phyloP scores from a whole-genome alignment of 2,888 invertebrate species.

The Eudasyphora cyanicolor region DNA sequence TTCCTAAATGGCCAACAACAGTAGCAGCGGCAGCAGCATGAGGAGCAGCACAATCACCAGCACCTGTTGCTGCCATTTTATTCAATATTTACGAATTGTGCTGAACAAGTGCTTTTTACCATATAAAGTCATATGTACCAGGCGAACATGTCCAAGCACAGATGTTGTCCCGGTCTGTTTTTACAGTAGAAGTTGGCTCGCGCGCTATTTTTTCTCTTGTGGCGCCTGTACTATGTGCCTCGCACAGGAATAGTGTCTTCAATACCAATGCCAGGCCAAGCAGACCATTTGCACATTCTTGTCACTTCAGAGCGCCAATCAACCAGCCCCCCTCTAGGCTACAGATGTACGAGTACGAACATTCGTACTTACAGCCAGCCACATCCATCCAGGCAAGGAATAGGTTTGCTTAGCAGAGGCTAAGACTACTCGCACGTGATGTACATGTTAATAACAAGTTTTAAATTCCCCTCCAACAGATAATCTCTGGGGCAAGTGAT shows the following conservation, averaged over 20 bases:
- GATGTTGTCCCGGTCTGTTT: slow-evolving; percentile 47
- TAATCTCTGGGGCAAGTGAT: slow-evolving; percentile 31
- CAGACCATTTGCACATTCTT: slow-evolving; percentile 33
- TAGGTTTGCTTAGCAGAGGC: neutral
- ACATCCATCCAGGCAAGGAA: neutral
- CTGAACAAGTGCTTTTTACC: slow-evolving; percentile 64
- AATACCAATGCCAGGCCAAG: neutral
- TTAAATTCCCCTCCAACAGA: slow-evolving; percentile 23
- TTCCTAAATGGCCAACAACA: neutral
- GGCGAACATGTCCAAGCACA: slow-evolving; percentile 67
- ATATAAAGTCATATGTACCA: slow-evolving; percentile 69
- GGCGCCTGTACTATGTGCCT: slow-evolving; percentile 59
- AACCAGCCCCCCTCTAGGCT: slow-evolving; percentile 29
- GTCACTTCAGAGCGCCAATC: slow-evolving; percentile 32
- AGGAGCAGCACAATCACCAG: slow-evolving; percentile 26
- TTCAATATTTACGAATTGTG: slow-evolving; percentile 52
- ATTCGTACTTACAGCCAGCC: neutral
- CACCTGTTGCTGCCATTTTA: slow-evolving; percentile 59
- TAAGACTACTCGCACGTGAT: slow-evolving; percentile 43
- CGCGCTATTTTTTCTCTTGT: slow-evolving; percentile 50
- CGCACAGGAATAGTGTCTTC: slow-evolving; percentile 49
- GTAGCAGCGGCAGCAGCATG: neutral
- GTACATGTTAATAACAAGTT: slow-evolving; percentile 60
- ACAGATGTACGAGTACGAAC: no score
- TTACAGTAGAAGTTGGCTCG: slow-evolving; percentile 39